A percentile compares a stretch with the other conserved stretches of the same genome.
Evolutionary conservation across 2,888 invertebrate genomes (phyloP).

Genomic region (Leucozona laternaria): DNA sequence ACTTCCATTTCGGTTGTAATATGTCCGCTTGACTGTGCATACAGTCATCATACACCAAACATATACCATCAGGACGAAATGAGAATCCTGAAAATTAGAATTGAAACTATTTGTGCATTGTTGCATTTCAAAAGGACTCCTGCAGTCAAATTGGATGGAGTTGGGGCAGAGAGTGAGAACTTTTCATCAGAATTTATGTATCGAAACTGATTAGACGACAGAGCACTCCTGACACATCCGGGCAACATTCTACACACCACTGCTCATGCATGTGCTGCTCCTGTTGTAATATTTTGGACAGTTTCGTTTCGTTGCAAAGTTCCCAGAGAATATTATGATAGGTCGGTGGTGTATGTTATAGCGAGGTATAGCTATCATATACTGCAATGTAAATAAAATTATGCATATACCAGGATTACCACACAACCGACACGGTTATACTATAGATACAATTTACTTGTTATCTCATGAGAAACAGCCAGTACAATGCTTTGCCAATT

Average conservation of each 20-base stretch:
- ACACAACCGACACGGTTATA: constrained; percentile 32
- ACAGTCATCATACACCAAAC: constrained; percentile 1
- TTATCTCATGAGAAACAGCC: constrained; percentile 75
- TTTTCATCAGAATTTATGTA: constrained; percentile 76
- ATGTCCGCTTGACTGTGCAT: constrained; percentile 55
- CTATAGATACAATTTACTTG: constrained; percentile 68
- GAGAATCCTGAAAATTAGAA: constrained; percentile 62
- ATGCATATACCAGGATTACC: constrained; percentile 61
- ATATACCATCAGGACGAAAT: constrained; percentile 35
- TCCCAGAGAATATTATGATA: constrained; percentile 50
- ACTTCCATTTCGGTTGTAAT: constrained; percentile 67
- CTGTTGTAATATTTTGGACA: constrained; percentile 69
- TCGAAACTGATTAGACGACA: constrained; percentile 72
- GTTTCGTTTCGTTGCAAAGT: constrained; percentile 59
- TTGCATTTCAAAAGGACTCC: constrained; percentile 42
- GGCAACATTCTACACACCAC: constrained; percentile 17
- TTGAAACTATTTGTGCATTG: constrained; percentile 70
- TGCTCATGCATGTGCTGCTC: constrained; percentile 63
- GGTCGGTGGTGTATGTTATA: constrained; percentile 4
- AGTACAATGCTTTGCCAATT: constrained; percentile 68
- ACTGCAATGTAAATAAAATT: constrained; percentile 60
- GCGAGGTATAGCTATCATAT: neutral
- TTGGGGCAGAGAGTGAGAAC: constrained; percentile 36
- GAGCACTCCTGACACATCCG: constrained; percentile 55
- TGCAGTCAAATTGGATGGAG: neutral